Conservation (phyloP, 1,140 invertebrate species). For the Zophobas atratus region DNA sequence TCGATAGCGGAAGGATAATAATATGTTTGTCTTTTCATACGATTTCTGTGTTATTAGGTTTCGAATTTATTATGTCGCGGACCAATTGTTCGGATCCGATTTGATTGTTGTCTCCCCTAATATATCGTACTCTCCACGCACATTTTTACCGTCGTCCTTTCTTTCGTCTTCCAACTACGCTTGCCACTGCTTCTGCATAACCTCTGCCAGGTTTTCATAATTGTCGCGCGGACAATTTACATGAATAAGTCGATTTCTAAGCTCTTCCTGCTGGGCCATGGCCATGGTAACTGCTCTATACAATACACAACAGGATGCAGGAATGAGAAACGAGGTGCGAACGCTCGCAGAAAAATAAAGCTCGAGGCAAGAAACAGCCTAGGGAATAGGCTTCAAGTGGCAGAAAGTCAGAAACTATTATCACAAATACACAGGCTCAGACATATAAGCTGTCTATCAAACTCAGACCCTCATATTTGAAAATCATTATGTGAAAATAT, state of each 20-base stretch:
- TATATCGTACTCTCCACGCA: slow-evolving; percentile 20
- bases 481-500: no score
- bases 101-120: slow-evolving; percentile 22
- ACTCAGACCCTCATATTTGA: not conserved
- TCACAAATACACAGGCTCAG: slow-evolving; percentile 26
- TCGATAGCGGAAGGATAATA: slow-evolving; percentile 10
- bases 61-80: slow-evolving; percentile 26
- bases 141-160: slow-evolving; percentile 28
- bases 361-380: not conserved
- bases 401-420: slow-evolving; percentile 21
- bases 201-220: slow-evolving; percentile 15
- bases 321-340: slow-evolving; percentile 22
- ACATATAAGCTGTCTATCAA: slow-evolving; percentile 23
- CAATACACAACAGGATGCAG: slow-evolving; percentile 18
- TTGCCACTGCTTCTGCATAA: slow-evolving; percentile 19
- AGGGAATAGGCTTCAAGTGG: slow-evolving; percentile 13
- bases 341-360: slow-evolving; percentile 8
- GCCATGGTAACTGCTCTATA: slow-evolving; percentile 27
- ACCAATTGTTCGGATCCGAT: slow-evolving; percentile 27
- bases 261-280: slow-evolving; percentile 26
- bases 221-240: slow-evolving; percentile 21
- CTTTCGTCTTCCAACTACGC: slow-evolving; percentile 27
- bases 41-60: slow-evolving; percentile 23
- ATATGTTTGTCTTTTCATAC: slow-evolving; percentile 20
- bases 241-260: slow-evolving; percentile 16